phyloP scores from a whole-genome alignment of 2,888 invertebrate species.

The Julus scandinavius region DNA sequence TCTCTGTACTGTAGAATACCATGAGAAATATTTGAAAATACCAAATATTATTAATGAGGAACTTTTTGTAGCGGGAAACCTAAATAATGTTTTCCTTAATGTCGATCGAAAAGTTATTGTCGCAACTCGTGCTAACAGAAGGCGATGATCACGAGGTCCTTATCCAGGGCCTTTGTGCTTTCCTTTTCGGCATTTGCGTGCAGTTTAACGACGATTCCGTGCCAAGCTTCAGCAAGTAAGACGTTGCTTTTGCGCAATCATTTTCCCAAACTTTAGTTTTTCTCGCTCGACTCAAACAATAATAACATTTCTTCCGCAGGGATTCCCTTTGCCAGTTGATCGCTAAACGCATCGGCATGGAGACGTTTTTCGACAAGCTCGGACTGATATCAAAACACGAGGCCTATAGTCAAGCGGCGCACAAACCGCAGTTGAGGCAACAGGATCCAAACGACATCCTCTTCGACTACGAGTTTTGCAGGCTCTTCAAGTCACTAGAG shows the following conservation, averaged over 20 bases:
- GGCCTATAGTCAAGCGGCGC: constrained; percentile 89
- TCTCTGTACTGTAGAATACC: background rate
- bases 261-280: background rate
- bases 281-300: background rate
- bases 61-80: background rate
- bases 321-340: constrained; percentile 78
- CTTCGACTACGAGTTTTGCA: constrained; percentile 95
- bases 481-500: constrained; percentile 78
- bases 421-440: constrained; percentile 89
- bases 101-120: constrained; percentile 64
- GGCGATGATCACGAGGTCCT: constrained; percentile 91
- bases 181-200: constrained; percentile 91
- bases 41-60: no score
- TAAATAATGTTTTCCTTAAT: constrained; percentile 11
- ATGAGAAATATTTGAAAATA: background rate
- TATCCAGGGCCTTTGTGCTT: constrained; percentile 88
- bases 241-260: background rate
- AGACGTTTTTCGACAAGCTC: constrained; percentile 86
- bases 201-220: constrained; percentile 88
- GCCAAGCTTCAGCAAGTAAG: constrained; percentile 75
- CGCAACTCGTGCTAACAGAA: constrained; percentile 72
- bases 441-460: constrained; percentile 81
- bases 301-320: constrained; percentile 61
- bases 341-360: constrained; percentile 88
- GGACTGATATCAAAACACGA: constrained; percentile 89